Conservation (phyloP, 2,888 invertebrate species). For the Mycalesis mineus region DNA sequence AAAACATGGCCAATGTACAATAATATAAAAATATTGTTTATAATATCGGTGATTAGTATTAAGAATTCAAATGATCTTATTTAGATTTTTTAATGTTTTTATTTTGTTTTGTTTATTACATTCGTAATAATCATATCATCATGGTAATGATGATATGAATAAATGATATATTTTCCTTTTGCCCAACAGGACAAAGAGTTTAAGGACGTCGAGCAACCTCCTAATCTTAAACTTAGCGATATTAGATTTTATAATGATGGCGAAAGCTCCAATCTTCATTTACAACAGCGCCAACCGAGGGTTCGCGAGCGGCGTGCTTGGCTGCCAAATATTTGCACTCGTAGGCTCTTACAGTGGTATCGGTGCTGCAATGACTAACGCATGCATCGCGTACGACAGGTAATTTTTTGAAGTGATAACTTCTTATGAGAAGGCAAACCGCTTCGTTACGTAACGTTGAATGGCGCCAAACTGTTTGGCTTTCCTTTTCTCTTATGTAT, state of each 20-base stretch:
- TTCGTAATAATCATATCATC: too few species aligned
- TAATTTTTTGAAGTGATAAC: constrained; percentile 32
- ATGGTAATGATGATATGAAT: constrained; percentile 4
- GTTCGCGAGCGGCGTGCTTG: constrained; percentile 84
- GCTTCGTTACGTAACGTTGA: too few species aligned
- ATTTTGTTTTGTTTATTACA: too few species aligned
- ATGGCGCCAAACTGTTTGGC: too few species aligned
- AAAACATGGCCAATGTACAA: too few species aligned
- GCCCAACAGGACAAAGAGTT: constrained; percentile 80
- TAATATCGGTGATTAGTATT: too few species aligned
- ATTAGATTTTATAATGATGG: constrained; percentile 92
- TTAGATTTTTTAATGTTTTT: too few species aligned
- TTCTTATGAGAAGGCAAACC: too few species aligned
- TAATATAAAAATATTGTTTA: too few species aligned
- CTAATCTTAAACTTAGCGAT: constrained; percentile 90
- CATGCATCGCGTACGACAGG: constrained; percentile 91
- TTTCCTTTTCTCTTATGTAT: too few species aligned
- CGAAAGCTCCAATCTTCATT: constrained; percentile 90
- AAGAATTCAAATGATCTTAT: too few species aligned
- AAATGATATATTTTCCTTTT: too few species aligned
- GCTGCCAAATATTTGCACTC: constrained; percentile 86
- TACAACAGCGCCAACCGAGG: constrained; percentile 89
- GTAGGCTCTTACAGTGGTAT: constrained; percentile 89
- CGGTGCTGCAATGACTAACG: constrained; percentile 87
- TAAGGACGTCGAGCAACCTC: constrained; percentile 89